Base-by-base conservation (phyloP, 2,888 invertebrate genomes). In the Oligia strigilis region DNA sequence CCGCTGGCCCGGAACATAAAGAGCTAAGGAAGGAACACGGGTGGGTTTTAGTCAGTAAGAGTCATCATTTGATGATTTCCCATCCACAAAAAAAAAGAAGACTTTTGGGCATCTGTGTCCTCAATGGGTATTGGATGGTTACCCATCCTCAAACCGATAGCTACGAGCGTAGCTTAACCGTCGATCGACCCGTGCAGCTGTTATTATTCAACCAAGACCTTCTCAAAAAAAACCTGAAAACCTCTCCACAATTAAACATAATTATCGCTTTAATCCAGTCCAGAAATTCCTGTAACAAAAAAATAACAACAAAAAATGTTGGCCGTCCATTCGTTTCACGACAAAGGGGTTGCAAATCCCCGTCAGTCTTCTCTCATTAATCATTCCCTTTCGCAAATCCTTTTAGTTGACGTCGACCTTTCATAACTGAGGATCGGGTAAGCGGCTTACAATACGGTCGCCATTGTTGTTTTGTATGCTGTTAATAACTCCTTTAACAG, bases 321-420 rank as follows among this genome's bases (percentile, higher is more conserved):
- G 55, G 19, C 70, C 73, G 78, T 75, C 77, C 82, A 77, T 82
- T 74, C 74, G 66, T 74, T 72, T 70, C 67, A 40, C 77, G 67
- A 83, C 78, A 88, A 92, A 92, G 87, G 86, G 87, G 83, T 85
- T 81, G 77, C 83, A 81, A 87, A 91, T 87, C 88, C 88, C 83
- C 84, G 91, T 89, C 92, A 87, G 87, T 87, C 84, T 80, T 70
- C 69, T 83, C 87, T 83, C 92, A 93, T 94, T 94, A 92, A 92
- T 94, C 92, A 93, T 92, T 91, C 92, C 90, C 85, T 89, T 92
- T 90, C 74, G 87, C 88, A 91, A 93, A 93, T 93, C 93, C 94
- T 90, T 92, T 92, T 88, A 91, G 91, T 87, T 89, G 81, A 78
- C 87, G 87, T 79, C 85, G 87, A 91, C 92, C 92, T 92, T 93